Evolutionary conservation across 2,797 vertebrate genomes (phyloP).

Genomic region (Spheniscus humboldti): DNA sequence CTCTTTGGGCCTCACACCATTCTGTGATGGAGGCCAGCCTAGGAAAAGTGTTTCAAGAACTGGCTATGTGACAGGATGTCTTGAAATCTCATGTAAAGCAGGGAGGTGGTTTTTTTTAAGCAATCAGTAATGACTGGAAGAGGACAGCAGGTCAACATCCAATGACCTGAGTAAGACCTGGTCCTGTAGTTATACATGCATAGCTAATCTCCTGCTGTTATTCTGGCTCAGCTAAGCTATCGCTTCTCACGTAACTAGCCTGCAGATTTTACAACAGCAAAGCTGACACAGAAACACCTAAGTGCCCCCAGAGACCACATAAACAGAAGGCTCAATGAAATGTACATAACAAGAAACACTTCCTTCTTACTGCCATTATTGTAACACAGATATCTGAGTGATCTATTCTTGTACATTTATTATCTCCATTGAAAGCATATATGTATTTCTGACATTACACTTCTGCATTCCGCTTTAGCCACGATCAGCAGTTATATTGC

Average conservation of each 20-base stretch:
- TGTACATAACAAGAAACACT: neutral
- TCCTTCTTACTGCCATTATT: neutral
- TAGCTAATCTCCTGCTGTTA: neutral
- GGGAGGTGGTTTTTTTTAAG: neutral
- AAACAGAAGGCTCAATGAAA: neutral
- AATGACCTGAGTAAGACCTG: neutral
- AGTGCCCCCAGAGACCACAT: neutral
- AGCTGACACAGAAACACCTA: neutral
- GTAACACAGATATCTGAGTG: neutral
- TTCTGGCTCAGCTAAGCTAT: neutral
- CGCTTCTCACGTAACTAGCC: neutral
- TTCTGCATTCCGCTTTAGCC: neutral
- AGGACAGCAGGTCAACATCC: neutral
- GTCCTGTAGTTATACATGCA: neutral
- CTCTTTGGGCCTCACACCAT: neutral
- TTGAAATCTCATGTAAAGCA: neutral
- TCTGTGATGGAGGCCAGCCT: accelerated
- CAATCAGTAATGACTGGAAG: neutral
- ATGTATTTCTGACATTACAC: neutral
- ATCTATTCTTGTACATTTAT: neutral
- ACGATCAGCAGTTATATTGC: neutral
- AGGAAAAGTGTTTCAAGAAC: neutral
- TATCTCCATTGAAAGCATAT: neutral
- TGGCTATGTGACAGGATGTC: neutral
- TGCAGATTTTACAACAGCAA: neutral